Percentiles rank a stretch among this genome's conserved stretches.
phyloP scores from a whole-genome alignment of 2,797 vertebrate genomes.

The Pelochelys cantorii region DNA sequence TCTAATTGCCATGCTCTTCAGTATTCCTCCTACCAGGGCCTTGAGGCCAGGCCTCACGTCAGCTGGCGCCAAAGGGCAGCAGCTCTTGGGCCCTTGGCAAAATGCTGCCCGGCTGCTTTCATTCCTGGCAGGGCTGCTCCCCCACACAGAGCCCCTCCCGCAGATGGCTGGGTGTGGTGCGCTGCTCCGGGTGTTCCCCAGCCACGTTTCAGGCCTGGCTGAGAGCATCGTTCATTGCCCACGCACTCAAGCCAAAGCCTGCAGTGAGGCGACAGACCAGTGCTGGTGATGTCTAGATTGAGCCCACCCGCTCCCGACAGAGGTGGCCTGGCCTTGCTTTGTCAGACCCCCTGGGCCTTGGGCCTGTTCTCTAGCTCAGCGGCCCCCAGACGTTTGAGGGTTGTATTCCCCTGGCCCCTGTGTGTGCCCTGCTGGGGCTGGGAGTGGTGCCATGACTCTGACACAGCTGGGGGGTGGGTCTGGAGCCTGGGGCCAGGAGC shows the following conservation, averaged over 20 bases:
- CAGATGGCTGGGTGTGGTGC: not conserved
- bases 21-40: not conserved
- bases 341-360: no score
- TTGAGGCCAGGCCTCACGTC: not conserved
- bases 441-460: no score
- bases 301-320: not conserved
- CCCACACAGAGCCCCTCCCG: not conserved
- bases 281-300: not conserved
- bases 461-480: no score
- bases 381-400: no score
- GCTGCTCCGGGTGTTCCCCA: not conserved
- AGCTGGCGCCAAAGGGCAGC: not conserved
- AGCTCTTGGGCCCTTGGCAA: not conserved
- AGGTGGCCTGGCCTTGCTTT: no score
- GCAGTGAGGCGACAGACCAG: not conserved
- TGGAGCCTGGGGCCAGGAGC: no score
- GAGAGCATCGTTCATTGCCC: not conserved
- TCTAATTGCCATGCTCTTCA: not conserved
- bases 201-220: not conserved
- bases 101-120: not conserved
- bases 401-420: no score
- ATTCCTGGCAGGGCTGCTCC: no score
- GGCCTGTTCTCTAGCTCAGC: no score
- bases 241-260: not conserved
- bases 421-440: no score